Evolutionary conservation across 2,888 invertebrate genomes (phyloP), one percentile per base, ranked within the genome.

Genomic region (Harmothoe impar): DNA sequence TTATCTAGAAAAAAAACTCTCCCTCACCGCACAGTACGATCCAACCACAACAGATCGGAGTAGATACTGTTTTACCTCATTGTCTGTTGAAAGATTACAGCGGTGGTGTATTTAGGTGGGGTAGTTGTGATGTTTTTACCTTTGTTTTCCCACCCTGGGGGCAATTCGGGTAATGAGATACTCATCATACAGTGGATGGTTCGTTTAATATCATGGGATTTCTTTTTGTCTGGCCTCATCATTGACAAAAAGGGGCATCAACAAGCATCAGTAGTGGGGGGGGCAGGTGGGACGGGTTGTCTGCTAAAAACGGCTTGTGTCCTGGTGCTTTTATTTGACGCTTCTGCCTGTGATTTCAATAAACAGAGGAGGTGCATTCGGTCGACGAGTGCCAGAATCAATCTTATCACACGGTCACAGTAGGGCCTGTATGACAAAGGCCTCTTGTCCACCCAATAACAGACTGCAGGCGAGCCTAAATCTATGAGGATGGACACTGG

Each of bases 381-480:
- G 62, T 20, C n/a, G 62, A n/a, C 23, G 7, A n/a, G 0, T 20
- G 62, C 62, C 23, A n/a, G 62, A 62, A 62, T 62, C 62, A 62
- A 62, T 62, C 62, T 20, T 62, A 62, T 62, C 62, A 62, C 62
- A n/a, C n/a, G 62, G 62, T 62, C 62, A 62, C 62, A 62, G 62
- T 62, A n/a, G 62, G 62, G 12, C 62, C 62, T 62, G 62, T 62
- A 62, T 62, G 62, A 62, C 62, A 62, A 62, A 62, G n/a, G 62
- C 23, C 62, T 20, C 23, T 62, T 62, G 62, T 62, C 62, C 62
- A n/a, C 23, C 62, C 62, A 20, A n/a, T 62, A 62, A 62, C 7
- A 62, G 43, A 10, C 43, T 43, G 10, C 5, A 43, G 62, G 20
- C 7, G 7, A 62, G 62, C 62, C 62, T n/a, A n/a, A n/a, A n/a